Conservation (phyloP, 2,797 vertebrate species). For the Rallus crepitans region DNA sequence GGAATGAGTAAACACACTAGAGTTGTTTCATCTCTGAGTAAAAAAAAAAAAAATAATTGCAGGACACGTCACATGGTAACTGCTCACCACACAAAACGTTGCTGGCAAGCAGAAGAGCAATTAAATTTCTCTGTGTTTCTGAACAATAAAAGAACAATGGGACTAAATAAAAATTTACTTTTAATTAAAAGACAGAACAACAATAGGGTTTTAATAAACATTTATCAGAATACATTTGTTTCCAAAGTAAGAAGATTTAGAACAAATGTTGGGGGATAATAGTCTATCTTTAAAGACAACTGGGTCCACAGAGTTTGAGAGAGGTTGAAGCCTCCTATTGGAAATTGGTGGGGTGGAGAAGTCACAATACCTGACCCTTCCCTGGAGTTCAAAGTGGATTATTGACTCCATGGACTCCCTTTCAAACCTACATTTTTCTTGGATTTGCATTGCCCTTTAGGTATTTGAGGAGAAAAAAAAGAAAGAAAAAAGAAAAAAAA, state of each 20-base stretch:
- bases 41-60: not conserved
- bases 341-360: not conserved
- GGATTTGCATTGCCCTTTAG: not conserved
- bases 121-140: not conserved
- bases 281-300: not conserved
- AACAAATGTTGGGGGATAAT: not conserved
- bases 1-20: not conserved
- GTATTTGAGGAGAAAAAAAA: not conserved
- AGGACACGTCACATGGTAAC: not conserved
- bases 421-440: not conserved
- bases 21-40: not conserved
- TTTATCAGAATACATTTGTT: not conserved
- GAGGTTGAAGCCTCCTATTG: not conserved
- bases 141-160: not conserved
- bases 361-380: not conserved
- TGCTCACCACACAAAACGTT: not conserved
- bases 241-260: not conserved
- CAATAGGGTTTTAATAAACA: not conserved
- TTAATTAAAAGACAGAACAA: not conserved
- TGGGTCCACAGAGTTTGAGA: not conserved
- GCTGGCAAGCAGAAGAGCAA: not conserved
- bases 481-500: not conserved
- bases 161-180: not conserved
- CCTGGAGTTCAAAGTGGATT: not conserved
- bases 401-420: not conserved